These are phyloP conservation scores for Tachysurus vachellii DNA, from an alignment of 2,113 vertebrate species.

Conservation along the genomic window DNA sequence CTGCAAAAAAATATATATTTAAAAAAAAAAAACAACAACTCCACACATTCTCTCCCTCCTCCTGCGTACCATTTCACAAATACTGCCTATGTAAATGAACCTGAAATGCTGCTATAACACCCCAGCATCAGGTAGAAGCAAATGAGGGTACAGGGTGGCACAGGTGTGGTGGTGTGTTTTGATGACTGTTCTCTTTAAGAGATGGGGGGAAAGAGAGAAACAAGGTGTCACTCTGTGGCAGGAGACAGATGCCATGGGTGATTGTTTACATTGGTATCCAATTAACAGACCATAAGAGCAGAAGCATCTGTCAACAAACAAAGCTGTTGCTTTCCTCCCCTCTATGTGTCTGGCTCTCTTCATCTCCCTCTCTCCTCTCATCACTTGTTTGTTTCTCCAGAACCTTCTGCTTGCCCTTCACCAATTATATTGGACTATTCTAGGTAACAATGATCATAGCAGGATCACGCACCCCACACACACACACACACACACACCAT, in stretches of 20 bases:
- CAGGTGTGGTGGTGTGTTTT: slow-evolving; percentile 61
- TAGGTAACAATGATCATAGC: slow-evolving; percentile 41
- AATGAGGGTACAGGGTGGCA: slow-evolving; percentile 70
- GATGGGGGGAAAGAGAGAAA: slow-evolving; percentile 70
- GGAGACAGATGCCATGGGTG: slow-evolving; percentile 89
- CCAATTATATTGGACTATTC: slow-evolving; percentile 51
- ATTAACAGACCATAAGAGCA: slow-evolving; percentile 95
- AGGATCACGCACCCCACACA: slow-evolving; percentile 44
- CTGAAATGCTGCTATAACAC: slow-evolving; percentile 74
- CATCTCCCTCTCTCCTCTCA: slow-evolving; percentile 60
- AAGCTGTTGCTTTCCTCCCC: slow-evolving; percentile 87
- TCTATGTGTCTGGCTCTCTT: slow-evolving; percentile 79
- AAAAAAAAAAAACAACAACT: neutral
- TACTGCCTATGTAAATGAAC: slow-evolving; percentile 75
- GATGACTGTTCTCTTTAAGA: slow-evolving; percentile 70
- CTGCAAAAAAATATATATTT: slow-evolving; percentile 26
- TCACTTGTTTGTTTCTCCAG: slow-evolving; percentile 48
- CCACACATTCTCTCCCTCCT: slow-evolving; percentile 65
- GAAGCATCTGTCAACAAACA: slow-evolving; percentile 99
- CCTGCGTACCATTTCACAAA: slow-evolving; percentile 64
- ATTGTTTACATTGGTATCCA: slow-evolving; percentile 99
- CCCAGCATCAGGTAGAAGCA: slow-evolving; percentile 75
- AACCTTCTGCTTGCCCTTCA: slow-evolving; percentile 48
- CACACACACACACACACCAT: slow-evolving; percentile 35
- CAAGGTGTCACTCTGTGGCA: slow-evolving; percentile 82